Conservation (phyloP, 2,113 vertebrate genomes). For the Lethenteron reissneri region DNA sequence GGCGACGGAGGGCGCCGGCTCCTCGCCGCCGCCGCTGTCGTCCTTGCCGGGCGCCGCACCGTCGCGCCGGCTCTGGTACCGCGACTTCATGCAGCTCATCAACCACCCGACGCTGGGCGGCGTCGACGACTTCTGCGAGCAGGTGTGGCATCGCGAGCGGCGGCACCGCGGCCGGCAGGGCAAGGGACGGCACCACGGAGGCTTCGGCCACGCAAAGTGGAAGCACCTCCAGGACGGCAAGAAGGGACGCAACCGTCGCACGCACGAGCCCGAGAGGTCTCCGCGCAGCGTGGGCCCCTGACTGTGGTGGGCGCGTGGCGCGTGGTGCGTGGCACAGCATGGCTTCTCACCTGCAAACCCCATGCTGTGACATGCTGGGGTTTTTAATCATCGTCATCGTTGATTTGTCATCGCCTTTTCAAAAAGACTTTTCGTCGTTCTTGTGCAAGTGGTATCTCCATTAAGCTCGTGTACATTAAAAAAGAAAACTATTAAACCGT, state of each 20-base stretch:
- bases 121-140: conserved; percentile 92
- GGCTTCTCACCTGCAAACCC: too few species aligned
- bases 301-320: not conserved
- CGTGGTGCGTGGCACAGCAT: too few species aligned
- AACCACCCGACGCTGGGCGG: conserved; percentile 83
- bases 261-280: conserved; percentile 86
- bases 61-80: conserved; percentile 82
- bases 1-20: too few species aligned
- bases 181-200: conserved; percentile 16
- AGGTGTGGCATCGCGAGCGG: conserved; percentile 87
- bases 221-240: conserved; percentile 89
- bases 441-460: too few species aligned
- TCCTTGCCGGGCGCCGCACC: conserved; percentile 22
- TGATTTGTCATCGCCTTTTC: too few species aligned
- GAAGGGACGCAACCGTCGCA: conserved; percentile 91
- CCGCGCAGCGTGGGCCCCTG: conserved; percentile 56
- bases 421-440: too few species aligned
- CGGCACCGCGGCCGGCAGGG: conserved; percentile 31
- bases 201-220: conserved; percentile 51
- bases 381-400: too few species aligned
- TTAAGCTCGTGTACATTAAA: too few species aligned
- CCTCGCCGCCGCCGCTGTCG: not conserved
- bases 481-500: too few species aligned
- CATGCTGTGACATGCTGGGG: too few species aligned
- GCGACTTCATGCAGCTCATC: conserved; percentile 88